Conservation (phyloP, 2,797 vertebrate genomes). For the Sebastes hubbsi region DNA sequence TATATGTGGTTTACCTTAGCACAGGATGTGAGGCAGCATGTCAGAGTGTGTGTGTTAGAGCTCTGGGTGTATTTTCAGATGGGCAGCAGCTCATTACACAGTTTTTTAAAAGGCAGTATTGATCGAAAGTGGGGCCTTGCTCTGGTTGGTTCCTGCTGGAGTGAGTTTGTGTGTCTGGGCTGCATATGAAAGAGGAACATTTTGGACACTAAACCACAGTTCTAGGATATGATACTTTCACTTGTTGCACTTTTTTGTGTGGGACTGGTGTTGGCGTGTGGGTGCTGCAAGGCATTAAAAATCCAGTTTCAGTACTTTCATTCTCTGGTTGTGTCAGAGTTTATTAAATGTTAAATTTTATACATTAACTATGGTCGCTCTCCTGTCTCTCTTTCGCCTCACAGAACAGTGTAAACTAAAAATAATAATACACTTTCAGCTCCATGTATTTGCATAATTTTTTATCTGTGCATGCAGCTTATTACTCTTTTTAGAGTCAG, state of each 20-base stretch:
- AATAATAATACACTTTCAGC: not conserved
- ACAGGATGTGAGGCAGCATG: conserved; percentile 59
- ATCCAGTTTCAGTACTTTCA: conserved; percentile 58
- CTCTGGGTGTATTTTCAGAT: not conserved
- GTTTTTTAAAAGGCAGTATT: not conserved
- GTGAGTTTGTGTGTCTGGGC: conserved; percentile 28
- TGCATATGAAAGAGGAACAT: conserved; percentile 82
- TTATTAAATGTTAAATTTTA: conserved; percentile 14
- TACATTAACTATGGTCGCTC: not conserved
- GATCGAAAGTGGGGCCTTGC: conserved; percentile 14
- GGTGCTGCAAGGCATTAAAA: conserved; percentile 43
- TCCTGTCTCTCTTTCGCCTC: not conserved
- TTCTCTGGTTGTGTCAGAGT: conserved; percentile 40
- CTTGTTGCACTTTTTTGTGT: conserved; percentile 61
- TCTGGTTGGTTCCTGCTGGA: conserved; percentile 18
- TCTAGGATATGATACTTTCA: conserved; percentile 85
- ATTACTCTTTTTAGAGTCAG: not conserved
- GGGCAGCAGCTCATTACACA: conserved; percentile 15
- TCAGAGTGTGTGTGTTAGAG: not conserved
- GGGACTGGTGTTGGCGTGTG: conserved; percentile 38
- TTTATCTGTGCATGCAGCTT: not conserved
- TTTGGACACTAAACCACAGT: conserved; percentile 73
- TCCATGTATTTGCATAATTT: not conserved
- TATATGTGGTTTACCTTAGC: conserved; percentile 64
- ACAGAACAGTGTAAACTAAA: not conserved